Conservation (phyloP, 2,113 vertebrate genomes). For the Pionites leucogaster region DNA sequence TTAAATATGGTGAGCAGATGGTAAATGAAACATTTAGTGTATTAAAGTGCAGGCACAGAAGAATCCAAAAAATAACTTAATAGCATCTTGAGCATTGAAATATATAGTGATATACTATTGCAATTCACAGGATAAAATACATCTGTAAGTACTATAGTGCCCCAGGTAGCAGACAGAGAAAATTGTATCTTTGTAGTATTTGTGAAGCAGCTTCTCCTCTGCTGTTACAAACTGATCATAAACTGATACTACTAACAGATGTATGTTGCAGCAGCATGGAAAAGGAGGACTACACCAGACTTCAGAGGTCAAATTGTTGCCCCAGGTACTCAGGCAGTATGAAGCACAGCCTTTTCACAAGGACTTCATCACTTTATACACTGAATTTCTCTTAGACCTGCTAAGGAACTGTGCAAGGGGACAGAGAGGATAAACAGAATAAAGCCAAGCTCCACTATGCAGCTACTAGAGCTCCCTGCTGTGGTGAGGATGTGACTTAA, state of each 20-base stretch:
- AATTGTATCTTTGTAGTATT: neutral
- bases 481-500: neutral
- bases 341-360: neutral
- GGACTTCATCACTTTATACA: neutral
- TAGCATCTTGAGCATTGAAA: neutral
- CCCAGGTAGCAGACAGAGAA: neutral
- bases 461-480: neutral
- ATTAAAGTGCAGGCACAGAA: neutral
- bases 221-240: neutral
- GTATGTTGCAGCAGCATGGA: no score
- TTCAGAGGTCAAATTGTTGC: neutral
- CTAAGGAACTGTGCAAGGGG: neutral
- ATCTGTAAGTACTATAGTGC: neutral
- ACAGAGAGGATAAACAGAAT: neutral
- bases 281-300: neutral
- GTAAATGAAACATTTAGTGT: neutral
- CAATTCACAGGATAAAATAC: neutral
- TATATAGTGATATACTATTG: neutral
- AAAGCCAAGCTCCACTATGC: neutral
- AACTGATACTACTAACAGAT: neutral
- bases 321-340: neutral
- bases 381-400: neutral
- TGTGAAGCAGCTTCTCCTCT: neutral
- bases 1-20: neutral
- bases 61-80: neutral